Percentiles rank a stretch among this genome's conserved stretches.
Evolutionary conservation across 1,140 invertebrate genomes (phyloP).

Genomic region (Drosophila subpulchrella): DNA sequence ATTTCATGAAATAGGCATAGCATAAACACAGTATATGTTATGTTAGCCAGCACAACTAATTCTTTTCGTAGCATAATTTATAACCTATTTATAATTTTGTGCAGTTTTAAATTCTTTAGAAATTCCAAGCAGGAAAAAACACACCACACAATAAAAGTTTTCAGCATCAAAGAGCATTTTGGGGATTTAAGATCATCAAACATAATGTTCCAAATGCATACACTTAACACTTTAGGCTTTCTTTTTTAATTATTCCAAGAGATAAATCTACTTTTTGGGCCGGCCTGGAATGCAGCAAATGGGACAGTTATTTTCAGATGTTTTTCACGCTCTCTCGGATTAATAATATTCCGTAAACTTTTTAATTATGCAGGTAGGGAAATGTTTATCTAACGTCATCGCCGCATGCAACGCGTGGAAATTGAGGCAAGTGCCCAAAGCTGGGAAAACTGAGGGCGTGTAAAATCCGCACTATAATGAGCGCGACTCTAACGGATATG

Average conservation of each 20-base stretch:
- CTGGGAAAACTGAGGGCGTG: conserved; percentile 25
- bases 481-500: conserved; percentile 23
- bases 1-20: no score
- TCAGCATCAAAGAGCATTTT: neutral
- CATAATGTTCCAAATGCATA: neutral
- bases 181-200: conserved; percentile 10
- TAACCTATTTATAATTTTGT: neutral
- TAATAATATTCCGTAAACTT: conserved; percentile 17
- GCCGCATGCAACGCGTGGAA: conserved; percentile 45
- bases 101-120: conserved; percentile 2
- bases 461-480: conserved; percentile 19
- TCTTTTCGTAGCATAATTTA: neutral
- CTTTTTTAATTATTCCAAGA: neutral
- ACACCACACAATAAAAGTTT: neutral
- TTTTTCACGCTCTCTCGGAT: conserved; percentile 8
- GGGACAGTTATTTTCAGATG: conserved; percentile 4
- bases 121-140: neutral
- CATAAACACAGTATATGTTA: no score
- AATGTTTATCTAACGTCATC: conserved; percentile 45
- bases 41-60: neutral
- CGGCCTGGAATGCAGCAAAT: neutral
- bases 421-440: conserved; percentile 17
- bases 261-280: conserved; percentile 5
- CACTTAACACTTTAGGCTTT: neutral
- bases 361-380: conserved; percentile 43